Conservation (phyloP, 2,888 invertebrate genomes). For the Rhingia campestris region DNA sequence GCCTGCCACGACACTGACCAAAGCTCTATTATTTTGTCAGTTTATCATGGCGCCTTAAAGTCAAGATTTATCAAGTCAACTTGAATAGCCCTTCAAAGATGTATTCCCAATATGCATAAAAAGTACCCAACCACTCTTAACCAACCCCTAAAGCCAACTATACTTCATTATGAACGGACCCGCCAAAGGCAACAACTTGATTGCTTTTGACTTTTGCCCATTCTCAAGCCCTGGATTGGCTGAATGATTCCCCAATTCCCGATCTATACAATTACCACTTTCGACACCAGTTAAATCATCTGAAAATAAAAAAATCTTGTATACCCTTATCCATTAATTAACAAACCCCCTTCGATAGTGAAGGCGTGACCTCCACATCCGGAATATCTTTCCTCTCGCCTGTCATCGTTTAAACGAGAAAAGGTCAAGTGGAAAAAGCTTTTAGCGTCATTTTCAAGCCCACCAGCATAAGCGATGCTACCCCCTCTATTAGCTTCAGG, state of each 20-base stretch:
- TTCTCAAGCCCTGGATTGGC: neutral
- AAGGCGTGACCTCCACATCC: constrained; percentile 44
- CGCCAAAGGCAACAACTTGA: constrained; percentile 38
- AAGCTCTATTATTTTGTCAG: too few species aligned
- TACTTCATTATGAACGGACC: neutral
- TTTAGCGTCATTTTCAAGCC: constrained; percentile 38
- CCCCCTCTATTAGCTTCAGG: constrained; percentile 51
- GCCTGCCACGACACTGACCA: too few species aligned
- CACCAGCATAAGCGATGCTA: constrained; percentile 25
- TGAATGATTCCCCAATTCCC: constrained; percentile 9
- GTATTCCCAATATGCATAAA: constrained; percentile 3
- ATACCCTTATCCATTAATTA: constrained; percentile 47
- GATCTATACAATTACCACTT: constrained; percentile 20
- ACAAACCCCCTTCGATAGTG: constrained; percentile 17
- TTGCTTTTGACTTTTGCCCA: neutral
- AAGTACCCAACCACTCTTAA: neutral
- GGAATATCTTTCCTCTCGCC: constrained; percentile 4
- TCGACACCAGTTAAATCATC: constrained; percentile 38
- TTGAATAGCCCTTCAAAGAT: neutral
- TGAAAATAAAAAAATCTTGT: neutral
- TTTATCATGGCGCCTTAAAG: too few species aligned
- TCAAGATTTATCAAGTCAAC: too few species aligned
- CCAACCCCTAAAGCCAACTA: neutral
- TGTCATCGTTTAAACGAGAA: constrained; percentile 44
- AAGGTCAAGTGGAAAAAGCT: constrained; percentile 71